Percentiles rank a stretch among this genome's conserved stretches.
phyloP scores from a whole-genome alignment of 2,113 vertebrate species.

The Saimiri boliviensis region DNA sequence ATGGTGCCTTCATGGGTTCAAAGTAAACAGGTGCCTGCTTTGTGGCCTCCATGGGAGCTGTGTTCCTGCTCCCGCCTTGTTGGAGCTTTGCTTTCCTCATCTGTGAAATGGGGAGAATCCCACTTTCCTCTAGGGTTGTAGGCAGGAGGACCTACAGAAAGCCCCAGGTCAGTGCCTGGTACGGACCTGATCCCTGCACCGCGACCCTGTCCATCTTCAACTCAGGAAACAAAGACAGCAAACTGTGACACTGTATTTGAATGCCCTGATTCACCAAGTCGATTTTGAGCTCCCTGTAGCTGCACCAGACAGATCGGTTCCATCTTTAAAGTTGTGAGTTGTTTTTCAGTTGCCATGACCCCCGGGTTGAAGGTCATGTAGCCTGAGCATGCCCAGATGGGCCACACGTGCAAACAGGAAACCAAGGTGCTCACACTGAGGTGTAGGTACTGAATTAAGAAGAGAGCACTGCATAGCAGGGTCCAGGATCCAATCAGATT shows the following conservation, averaged over 20 bases:
- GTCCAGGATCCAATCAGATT: background rate
- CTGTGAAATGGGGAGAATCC: background rate
- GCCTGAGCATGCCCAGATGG: background rate
- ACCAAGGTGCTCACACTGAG: too few species aligned
- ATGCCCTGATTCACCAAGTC: background rate
- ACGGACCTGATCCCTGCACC: accelerated
- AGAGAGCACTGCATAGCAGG: background rate
- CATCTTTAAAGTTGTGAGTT: background rate
- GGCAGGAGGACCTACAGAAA: background rate
- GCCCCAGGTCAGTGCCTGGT: background rate
- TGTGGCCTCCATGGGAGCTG: accelerated
- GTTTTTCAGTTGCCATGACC: background rate
- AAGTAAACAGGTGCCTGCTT: too few species aligned
- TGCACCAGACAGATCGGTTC: background rate
- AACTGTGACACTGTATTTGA: background rate
- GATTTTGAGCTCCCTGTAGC: background rate
- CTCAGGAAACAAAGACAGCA: background rate
- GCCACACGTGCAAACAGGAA: background rate
- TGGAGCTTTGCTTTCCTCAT: background rate
- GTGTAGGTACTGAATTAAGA: background rate
- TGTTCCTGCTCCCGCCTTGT: accelerated
- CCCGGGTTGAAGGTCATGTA: too few species aligned
- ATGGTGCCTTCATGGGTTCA: background rate
- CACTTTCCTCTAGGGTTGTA: background rate
- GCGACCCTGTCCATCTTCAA: accelerated